Base-by-base conservation (phyloP, 2,797 vertebrate species). In the Hapalemur alaotrensis region DNA sequence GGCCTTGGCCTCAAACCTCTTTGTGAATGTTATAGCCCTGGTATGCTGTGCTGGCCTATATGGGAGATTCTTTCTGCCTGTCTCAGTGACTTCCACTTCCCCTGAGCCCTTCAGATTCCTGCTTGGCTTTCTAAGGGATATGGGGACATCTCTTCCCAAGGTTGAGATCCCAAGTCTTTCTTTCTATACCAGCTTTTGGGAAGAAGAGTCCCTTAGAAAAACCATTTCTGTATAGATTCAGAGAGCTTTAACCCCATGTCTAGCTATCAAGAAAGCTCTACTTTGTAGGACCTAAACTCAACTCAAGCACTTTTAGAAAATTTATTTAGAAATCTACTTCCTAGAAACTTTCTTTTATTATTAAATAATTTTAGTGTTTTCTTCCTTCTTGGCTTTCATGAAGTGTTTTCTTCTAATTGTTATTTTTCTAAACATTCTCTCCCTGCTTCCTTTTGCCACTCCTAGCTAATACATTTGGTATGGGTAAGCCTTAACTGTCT, bases 351-450 rank as follows among this genome's bases (percentile, higher is more conserved):
- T 89, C 70, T 81, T 69, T 80, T 57, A 67, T 18, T 73, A 57
- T 57, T 57, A 57, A 57, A 57, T 57, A 46, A 22, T 93, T 93
- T 86, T 76, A 73, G 73, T 59, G 86, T 91, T 91, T 87, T 73
- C 67, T 61, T 80, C 63, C 30, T 92, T 80, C 78, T 95, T 95
- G 79, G 79, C 84, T 83, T 91, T 35, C 30, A 8, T 86, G 59
- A 75, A 52, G 17, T 35, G 11, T 87, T 35, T 85, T 90, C 65
- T 85, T 88, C 25, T 41, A 76, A 73, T 81, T 73, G 13, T 88
- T 86, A 54, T n/a, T 54, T 95, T 85, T 67, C 48, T 50, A 73
- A 30, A 23, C 85, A 46, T 93, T 82, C 35, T 87, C 14, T 46
- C 41, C 11, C 61, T 63, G 61, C 61, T 63, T 63, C 61, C 61